Evolutionary conservation across 1,140 invertebrate species (phyloP), one percentile per base, ranked within the genome.

Genomic region (Dinothrombium tinctorium): DNA sequence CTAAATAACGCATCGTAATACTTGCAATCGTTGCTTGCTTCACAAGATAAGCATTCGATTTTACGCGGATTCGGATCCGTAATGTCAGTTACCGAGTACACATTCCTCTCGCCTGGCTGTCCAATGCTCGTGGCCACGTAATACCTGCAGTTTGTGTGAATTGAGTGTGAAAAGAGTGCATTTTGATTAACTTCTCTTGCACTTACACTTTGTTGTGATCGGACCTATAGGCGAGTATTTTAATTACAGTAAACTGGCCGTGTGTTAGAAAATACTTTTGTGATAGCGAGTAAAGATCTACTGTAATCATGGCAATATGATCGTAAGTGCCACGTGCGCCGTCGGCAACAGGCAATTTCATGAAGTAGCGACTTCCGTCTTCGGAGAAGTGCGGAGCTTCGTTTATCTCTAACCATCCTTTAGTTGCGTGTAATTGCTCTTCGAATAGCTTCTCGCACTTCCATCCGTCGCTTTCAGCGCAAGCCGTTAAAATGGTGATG

Each of bases 141-240:
- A 32, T 31, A 40, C 32, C 39, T 40, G 26, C 15, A 38, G 11
- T 19, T 17, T 35, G 3, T 3, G 17, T 14, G 33, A 35, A 35
- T 14, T 3, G 12, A 2, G 2, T 14, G 2, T 2, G 8, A 14
- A 17, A 33, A 35, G 14, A 35, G 33, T 14, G 17, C 7, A 8
- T 17, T 33, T 8, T 8, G 9, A 33, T 9, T 33, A 33, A 15
- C 15, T 33, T 7, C 15, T 9, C 32, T n/a, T 7, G 15, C 15
- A 62, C 67, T 70, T 61, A 76, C 65, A 82, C 66, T 37, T 64
- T 55, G 44, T 71, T 59, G 32, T 65, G 64, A 22, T 68, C 56
- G 41, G 72, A 56, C 51, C 83, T 72, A 74, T 78, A 86, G 19
- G 68, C 64, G 2, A 81, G 58, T 44, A 92, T 75, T 49, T 74